phyloP scores from a whole-genome alignment of 2,888 invertebrate genomes.

The Drosophila kambysellisi region DNA sequence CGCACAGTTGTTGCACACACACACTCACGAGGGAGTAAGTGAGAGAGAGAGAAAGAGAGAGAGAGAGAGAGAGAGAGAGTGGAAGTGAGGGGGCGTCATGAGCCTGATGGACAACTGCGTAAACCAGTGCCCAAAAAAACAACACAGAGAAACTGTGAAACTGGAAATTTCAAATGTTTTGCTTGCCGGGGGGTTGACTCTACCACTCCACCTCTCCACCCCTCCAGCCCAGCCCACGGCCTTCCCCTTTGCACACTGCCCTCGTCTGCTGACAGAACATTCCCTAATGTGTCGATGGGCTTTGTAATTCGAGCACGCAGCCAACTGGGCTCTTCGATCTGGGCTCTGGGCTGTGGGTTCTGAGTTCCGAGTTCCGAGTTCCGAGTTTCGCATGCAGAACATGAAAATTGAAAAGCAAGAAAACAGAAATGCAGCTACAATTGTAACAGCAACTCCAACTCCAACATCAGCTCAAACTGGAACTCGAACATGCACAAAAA shows the following conservation, averaged over 20 bases:
- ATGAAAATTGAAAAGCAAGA: slow-evolving; percentile 41
- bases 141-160: slow-evolving; percentile 12
- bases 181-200: slow-evolving; percentile 25
- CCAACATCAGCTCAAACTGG: neutral
- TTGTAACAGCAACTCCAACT: slow-evolving; percentile 45
- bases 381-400: slow-evolving; percentile 23
- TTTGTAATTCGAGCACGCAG: slow-evolving; percentile 59
- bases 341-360: neutral
- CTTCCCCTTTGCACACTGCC: neutral
- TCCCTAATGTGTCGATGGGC: slow-evolving; percentile 50
- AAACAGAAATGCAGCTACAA: slow-evolving; percentile 22
- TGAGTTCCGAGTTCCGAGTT: slow-evolving; percentile 3
- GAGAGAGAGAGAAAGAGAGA: neutral
- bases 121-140: slow-evolving; percentile 36
- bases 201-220: neutral
- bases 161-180: slow-evolving; percentile 47
- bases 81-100: slow-evolving; percentile 16
- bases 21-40: neutral
- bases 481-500: slow-evolving; percentile 37
- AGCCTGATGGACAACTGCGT: slow-evolving; percentile 55
- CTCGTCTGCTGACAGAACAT: slow-evolving; percentile 5
- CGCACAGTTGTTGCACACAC: slow-evolving; percentile 62
- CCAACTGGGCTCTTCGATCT: slow-evolving; percentile 3
- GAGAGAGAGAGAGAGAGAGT: neutral
- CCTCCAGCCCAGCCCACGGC: neutral